Evolutionary conservation across 2,888 invertebrate genomes (phyloP).

Genomic region (Seira ritae): DNA sequence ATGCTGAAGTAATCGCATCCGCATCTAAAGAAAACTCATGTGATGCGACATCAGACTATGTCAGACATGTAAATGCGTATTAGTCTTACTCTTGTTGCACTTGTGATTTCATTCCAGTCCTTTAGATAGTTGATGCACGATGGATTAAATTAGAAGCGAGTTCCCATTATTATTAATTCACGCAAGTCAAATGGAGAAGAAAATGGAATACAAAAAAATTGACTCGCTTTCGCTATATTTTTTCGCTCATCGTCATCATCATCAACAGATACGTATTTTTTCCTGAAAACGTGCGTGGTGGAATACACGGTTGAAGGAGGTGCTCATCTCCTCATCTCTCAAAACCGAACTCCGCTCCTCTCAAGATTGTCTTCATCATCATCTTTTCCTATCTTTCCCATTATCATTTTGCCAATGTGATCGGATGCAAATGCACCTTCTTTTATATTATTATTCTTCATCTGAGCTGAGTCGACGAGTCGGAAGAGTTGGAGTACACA

Average conservation of each 20-base stretch:
- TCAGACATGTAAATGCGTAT: too few species aligned
- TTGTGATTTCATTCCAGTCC: too few species aligned
- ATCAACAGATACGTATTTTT: slow-evolving; percentile 9
- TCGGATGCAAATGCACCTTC: slow-evolving; percentile 9
- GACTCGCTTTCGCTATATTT: not conserved
- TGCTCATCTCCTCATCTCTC: not conserved
- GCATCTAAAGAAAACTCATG: too few species aligned
- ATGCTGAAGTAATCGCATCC: too few species aligned
- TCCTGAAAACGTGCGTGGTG: not conserved
- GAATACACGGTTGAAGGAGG: slow-evolving; percentile 8
- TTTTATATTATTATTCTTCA: not conserved
- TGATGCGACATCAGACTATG: too few species aligned
- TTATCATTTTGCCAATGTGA: slow-evolving; percentile 46
- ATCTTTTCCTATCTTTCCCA: slow-evolving; percentile 22
- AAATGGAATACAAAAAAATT: not conserved
- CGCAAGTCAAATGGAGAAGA: not conserved
- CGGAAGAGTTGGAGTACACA: not conserved
- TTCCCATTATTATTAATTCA: slow-evolving; percentile 4
- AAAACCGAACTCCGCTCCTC: not conserved
- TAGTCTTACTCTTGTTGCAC: too few species aligned
- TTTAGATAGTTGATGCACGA: not conserved
- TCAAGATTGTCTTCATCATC: not conserved
- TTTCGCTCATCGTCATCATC: not conserved
- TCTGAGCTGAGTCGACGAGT: too few species aligned
- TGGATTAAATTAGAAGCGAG: not conserved